Percentiles rank a stretch among this genome's conserved stretches.
Evolutionary conservation across 2,888 invertebrate genomes (phyloP).

Genomic region (Lasioglossum marginatum): DNA sequence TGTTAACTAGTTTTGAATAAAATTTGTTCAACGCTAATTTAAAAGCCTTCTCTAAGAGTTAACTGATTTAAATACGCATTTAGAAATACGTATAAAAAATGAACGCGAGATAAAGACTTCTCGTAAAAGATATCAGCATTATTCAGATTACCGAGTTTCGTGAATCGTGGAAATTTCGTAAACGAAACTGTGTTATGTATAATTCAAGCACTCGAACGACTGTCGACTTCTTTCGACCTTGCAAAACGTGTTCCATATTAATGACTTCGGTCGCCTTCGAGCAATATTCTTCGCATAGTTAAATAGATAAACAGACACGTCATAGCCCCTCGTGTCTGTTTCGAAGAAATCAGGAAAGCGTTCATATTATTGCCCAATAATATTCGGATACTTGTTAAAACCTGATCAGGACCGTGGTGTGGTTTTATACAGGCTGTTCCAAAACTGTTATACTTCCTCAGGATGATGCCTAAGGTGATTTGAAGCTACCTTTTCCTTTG

Average conservation of each 20-base stretch:
- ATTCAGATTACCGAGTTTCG: background rate
- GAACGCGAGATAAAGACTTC: background rate
- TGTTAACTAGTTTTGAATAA: too few species aligned
- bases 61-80: background rate
- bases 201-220: background rate
- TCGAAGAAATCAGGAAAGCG: background rate
- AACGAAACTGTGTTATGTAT: background rate
- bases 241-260: constrained; percentile 40
- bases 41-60: background rate
- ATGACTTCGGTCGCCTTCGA: constrained; percentile 15
- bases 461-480: too few species aligned
- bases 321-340: background rate
- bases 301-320: background rate
- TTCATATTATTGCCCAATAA: background rate
- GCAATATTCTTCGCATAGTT: constrained; percentile 21
- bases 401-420: background rate
- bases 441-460: too few species aligned
- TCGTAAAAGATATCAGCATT: background rate
- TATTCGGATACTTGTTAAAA: background rate
- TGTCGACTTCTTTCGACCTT: constrained; percentile 36
- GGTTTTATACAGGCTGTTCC: background rate
- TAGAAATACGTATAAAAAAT: background rate
- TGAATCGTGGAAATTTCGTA: constrained; percentile 30
- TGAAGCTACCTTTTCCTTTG: too few species aligned
- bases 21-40: too few species aligned